Base-by-base conservation (phyloP, 1,140 invertebrate species). In the Zelostemma sp. region DNA sequence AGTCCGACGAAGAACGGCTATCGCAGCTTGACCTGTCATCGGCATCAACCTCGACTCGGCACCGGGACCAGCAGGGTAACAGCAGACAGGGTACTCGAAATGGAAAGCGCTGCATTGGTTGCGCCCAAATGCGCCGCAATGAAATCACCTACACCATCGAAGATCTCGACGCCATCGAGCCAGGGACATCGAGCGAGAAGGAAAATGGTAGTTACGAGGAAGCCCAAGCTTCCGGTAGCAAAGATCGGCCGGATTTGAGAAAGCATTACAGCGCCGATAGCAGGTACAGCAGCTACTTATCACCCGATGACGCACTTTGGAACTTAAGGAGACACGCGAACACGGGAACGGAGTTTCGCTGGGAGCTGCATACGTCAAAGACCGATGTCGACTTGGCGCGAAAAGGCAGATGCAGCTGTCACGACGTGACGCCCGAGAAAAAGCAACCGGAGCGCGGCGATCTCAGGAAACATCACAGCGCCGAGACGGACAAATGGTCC, bases 401-500 rank as follows among this genome's bases (percentile, higher is more conserved):
- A 3, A 74, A 68, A 6, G 63, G 71, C 0, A 80, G 75, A 51
- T 84, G 80, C 73, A 77, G 72, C 31, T 82, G 77, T 51, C 82
- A 84, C 62, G 79, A 75, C 35, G 50, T 80, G 0, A 79, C 77
- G 0, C 81, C 82, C 0, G 80, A 78, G 15, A 62, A 79, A 31
- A 78, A 80, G 40, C 75, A 77, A n/a, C 71, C 76, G 41, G 73
- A 82, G 14, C 70, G 83, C 0, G 74, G 80, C 0, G 83, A 85
- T 41, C 76, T 85, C 4, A 68, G 82, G 18, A 85, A 85, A 53
- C 84, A 85, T 38, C 84, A 85, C 64, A 85, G 83, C 56, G 82
- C 81, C 9, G 84, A 85, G 41, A 76, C 67, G 8, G 84, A 85
- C 65, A 85, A 83, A 33, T 85, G 84, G 83, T 81, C 81, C 17